A percentile compares a stretch with the other conserved stretches of the same genome.
Evolutionary conservation across 2,113 vertebrate genomes (phyloP).

Genomic region (Anser cygnoides): DNA sequence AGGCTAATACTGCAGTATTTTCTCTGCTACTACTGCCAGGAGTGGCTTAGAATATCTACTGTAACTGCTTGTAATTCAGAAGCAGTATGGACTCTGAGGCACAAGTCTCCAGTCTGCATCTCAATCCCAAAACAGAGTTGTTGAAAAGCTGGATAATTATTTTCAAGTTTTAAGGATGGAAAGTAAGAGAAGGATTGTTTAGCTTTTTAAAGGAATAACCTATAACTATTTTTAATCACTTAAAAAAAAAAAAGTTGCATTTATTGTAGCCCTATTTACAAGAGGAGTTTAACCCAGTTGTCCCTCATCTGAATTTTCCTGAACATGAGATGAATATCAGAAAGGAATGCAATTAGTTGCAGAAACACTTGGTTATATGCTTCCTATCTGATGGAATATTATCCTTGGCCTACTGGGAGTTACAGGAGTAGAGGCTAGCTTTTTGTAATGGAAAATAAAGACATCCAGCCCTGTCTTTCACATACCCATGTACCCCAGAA

Average conservation of each 20-base stretch:
- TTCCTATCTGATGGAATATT: background rate
- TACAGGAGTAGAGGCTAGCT: background rate
- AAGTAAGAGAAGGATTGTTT: background rate
- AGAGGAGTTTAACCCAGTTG: background rate
- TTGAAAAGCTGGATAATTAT: background rate
- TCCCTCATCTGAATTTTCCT: background rate
- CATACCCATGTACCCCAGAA: background rate
- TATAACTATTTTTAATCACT: background rate
- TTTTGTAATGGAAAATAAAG: background rate
- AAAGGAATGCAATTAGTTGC: background rate
- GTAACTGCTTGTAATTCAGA: conserved; percentile 35
- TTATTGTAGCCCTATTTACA: background rate
- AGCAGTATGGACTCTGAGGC: background rate
- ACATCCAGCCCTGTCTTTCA: background rate
- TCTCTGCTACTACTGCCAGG: background rate
- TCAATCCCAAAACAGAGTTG: background rate
- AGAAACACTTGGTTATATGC: background rate
- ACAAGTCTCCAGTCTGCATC: background rate
- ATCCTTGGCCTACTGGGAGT: background rate
- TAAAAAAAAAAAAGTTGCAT: fast-evolving
- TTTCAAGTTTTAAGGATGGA: background rate
- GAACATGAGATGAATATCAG: background rate
- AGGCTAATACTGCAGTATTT: conserved; percentile 27
- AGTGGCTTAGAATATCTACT: background rate
- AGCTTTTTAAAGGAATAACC: background rate